Evolutionary conservation across 2,888 invertebrate genomes (phyloP), one percentile per base, ranked within the genome.

Genomic region (Trimorus sp.): DNA sequence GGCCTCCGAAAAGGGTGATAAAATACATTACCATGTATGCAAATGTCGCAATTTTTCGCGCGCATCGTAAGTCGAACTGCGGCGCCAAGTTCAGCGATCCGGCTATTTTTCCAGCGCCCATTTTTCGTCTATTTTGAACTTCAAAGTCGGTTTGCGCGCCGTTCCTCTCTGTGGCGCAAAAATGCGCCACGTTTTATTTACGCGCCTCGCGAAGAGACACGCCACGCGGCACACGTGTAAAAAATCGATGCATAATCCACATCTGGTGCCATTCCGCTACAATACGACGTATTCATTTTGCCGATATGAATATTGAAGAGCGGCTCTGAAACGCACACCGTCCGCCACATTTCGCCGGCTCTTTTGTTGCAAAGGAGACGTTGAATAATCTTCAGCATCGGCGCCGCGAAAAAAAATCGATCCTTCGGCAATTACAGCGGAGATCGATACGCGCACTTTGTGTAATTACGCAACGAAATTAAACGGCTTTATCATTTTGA

Each of bases 41-140:
- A 70, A 40, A 70, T 70, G 42, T 60, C 38, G 4, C 59, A 12
- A 40, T 40, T 70, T 59, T 70, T 49, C 14, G 12, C n/a, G n/a
- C 15, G 9, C 38, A 60, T 70, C 59, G 15, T 51, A 71, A 71
- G 60, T 71, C 49, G 63, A 73, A 73, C n/a, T 36, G n/a, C 51
- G 45, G 42, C 40, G 16, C 42, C 79, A 86, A 83, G 86, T 85
- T 87, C 86, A 87, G 86, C 84, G 87, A 86, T 87, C 86, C 80
- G 70, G 70, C 84, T 86, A 85, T 71, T 85, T 87, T 87, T 85
- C 82, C 83, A 85, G 49, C 42, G 45, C 36, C 56, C 73, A 75
- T 75, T 81, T 84, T 84, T 82, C 73, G 70, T 79, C 73, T 82
- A 84, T 84, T 84, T 84, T 80, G 56, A 70, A 81, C 83, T 77